These are phyloP conservation scores for Muschampia plurimacula DNA, from an alignment of 2,888 invertebrate genomes.

Conservation along the genomic window DNA sequence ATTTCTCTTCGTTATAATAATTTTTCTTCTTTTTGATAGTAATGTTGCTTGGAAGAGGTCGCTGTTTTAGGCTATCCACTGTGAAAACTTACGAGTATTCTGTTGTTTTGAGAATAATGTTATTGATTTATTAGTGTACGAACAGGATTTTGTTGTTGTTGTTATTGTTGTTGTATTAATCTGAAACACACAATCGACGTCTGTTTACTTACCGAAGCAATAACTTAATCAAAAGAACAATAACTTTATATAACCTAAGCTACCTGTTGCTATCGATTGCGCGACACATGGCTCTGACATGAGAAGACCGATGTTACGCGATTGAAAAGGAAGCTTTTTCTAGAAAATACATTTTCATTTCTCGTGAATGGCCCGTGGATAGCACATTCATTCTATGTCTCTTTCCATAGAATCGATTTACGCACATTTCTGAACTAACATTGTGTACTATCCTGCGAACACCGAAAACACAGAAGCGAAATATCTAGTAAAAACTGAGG, in stretches of 20 bases:
- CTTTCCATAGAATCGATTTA: neutral
- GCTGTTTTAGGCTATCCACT: too few species aligned
- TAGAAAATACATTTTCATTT: constrained; percentile 5
- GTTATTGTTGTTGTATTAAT: neutral
- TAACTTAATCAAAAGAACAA: neutral
- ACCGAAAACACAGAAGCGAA: too few species aligned
- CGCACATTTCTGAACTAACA: neutral
- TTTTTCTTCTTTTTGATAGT: too few species aligned
- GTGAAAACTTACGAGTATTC: too few species aligned
- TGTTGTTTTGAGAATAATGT: too few species aligned
- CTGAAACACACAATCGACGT: neutral
- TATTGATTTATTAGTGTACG: too few species aligned
- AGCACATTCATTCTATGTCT: neutral
- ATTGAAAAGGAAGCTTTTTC: constrained; percentile 8
- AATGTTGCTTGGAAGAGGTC: too few species aligned
- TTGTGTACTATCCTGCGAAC: too few species aligned
- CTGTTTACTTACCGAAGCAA: neutral
- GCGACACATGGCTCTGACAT: constrained; percentile 5
- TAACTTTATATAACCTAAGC: neutral
- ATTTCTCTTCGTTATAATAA: too few species aligned
- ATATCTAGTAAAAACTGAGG: too few species aligned
- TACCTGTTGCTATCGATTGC: constrained; percentile 6
- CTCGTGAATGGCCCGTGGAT: constrained; percentile 2
- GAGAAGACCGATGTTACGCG: constrained; percentile 7
- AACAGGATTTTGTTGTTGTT: too few species aligned